Base-by-base conservation (phyloP, 1,140 invertebrate species). In the Zaprionus taronus region DNA sequence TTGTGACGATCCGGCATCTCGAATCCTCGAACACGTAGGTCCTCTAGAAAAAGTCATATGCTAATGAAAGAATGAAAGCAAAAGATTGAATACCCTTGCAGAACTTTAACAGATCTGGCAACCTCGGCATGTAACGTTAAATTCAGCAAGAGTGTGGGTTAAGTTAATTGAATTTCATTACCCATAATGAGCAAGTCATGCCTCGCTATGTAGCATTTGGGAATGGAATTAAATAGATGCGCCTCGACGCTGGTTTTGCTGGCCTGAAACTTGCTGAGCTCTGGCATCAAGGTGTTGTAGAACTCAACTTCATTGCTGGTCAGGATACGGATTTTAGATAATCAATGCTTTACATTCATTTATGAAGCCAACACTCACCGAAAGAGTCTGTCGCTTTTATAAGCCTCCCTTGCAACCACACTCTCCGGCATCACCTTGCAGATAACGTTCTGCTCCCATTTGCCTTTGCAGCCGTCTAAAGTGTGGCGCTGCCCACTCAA, bases 391-490 rank as follows among this genome's bases (percentile, higher is more conserved):
- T 96, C 96, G 80, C 95, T 96, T 83, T 96, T 96, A 75, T 95
- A 96, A 0, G 94, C 94, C 70, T 96, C 95, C 26, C 95, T 92
- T 31, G 94, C 92, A n/a, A 94, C 93, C 3, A 93, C 93, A 15
- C 94, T 96, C 60, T 95, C 94, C 0, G 96, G 96, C 28, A 96
- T 81, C 69, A 95, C 94, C 92, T 96, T 96, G 91, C 96, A 96
- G 49, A 96, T 96, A 7, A 96, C 94, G 7, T 94, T 94, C 28
- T 94, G 93, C 56, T 94, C 92, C 94, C 95, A 96, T 20, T 61
- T 93, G 78, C 36, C 81, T 66, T 81, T 91, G 55, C 93, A 93
- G 0, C 91, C 91, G 20, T 93, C 80, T 36, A 80, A 79, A 5
- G 83, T 64, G 36, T 93, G 93, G 24, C 94, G 93, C 6, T 93